A percentile compares a stretch with the other conserved stretches of the same genome.
Evolutionary conservation across 1,140 invertebrate species (phyloP).

Genomic region (Physella acuta): DNA sequence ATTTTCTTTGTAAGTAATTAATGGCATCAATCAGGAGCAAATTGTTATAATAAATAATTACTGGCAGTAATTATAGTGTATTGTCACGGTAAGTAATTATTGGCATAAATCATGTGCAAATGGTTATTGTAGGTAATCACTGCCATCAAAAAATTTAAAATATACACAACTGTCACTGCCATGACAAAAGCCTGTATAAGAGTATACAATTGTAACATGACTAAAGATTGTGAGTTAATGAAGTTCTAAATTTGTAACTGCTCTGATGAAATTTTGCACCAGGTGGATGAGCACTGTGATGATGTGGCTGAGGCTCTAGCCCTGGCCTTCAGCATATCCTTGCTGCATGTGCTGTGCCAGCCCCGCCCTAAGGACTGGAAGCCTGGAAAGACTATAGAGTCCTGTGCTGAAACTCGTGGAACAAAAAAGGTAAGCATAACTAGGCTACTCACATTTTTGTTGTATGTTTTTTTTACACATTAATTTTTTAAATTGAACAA

Average conservation of each 20-base stretch:
- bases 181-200: not conserved
- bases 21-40: too few species aligned
- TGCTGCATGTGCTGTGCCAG: constrained; percentile 55
- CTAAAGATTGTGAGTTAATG: not conserved
- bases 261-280: not conserved
- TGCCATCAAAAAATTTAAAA: not conserved
- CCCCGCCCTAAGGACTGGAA: constrained; percentile 42
- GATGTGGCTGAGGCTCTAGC: constrained; percentile 47
- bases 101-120: not conserved
- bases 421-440: not conserved
- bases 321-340: constrained; percentile 33
- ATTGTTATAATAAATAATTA: too few species aligned
- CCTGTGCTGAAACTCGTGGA: not conserved
- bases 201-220: not conserved
- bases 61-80: too few species aligned
- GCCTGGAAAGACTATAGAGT: constrained; percentile 31
- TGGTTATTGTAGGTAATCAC: not conserved
- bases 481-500: too few species aligned
- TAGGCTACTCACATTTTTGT: not conserved
- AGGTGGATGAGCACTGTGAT: constrained; percentile 20
- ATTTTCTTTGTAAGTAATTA: too few species aligned
- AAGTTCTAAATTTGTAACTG: too few species aligned
- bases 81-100: not conserved
- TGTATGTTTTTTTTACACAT: not conserved
- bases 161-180: not conserved